Percentiles rank a stretch among this genome's conserved stretches.
Conservation (phyloP, 2,797 vertebrate genomes). For the Serranus cabrilla region DNA sequence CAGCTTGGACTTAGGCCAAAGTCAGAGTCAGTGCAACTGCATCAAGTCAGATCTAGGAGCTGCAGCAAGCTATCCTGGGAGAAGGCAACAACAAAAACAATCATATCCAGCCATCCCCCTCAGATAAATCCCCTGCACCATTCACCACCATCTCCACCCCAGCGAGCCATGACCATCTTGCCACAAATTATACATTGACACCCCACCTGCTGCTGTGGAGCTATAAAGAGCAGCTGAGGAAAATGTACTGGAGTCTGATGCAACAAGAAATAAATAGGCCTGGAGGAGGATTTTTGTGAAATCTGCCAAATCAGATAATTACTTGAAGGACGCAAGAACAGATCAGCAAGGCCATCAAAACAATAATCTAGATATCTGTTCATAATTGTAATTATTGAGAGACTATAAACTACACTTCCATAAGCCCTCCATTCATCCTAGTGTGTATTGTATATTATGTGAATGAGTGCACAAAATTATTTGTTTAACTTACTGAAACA, state of each 20-base stretch:
- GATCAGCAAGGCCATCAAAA: not conserved
- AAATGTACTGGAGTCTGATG: not conserved
- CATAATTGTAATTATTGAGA: not conserved
- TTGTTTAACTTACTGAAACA: too few relatives aligned
- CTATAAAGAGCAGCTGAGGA: not conserved
- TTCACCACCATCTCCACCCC: not conserved
- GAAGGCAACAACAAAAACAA: not conserved
- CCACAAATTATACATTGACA: not conserved
- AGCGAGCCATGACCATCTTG: not conserved
- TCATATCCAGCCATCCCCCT: not conserved
- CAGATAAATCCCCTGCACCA: not conserved
- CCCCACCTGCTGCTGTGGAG: slow-evolving; percentile 3
- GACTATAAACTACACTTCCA: not conserved
- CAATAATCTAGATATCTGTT: not conserved
- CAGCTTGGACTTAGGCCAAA: not conserved
- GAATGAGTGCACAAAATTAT: too few relatives aligned
- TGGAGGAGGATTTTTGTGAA: not conserved
- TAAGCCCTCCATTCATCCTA: not conserved
- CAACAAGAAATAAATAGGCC: not conserved
- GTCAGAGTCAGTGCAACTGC: slow-evolving; percentile 4
- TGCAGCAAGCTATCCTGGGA: not conserved
- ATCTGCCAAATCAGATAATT: not conserved
- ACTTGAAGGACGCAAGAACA: not conserved
- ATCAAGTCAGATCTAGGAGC: not conserved
- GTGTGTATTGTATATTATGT: not conserved